Evolutionary conservation across 2,888 invertebrate species (phyloP).

Genomic region (Platynereis dumerilii): DNA sequence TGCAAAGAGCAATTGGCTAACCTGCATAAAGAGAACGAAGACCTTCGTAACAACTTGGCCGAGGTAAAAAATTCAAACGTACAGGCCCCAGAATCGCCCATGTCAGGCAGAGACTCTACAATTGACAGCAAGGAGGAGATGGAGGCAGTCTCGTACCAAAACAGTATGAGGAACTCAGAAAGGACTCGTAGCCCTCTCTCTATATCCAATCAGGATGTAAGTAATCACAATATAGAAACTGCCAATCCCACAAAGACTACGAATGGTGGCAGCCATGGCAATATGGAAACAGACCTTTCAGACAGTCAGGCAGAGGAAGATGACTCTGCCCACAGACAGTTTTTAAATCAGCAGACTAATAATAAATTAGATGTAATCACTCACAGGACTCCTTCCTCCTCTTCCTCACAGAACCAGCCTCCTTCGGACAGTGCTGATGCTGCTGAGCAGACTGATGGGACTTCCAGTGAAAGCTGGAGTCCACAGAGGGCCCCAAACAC

Average conservation of each 20-base stretch:
- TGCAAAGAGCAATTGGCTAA: slow-evolving; percentile 69
- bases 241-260: slow-evolving; percentile 1
- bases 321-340: slow-evolving; percentile 1
- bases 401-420: slow-evolving; percentile 12
- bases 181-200: neutral
- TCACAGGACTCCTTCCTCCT: slow-evolving; percentile 5
- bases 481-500: slow-evolving; percentile 11
- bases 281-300: slow-evolving; percentile 13
- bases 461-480: slow-evolving; percentile 23
- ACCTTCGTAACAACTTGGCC: slow-evolving; percentile 4
- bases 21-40: slow-evolving; percentile 19
- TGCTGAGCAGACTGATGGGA: slow-evolving; percentile 17
- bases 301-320: neutral
- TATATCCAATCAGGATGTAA: neutral
- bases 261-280: neutral
- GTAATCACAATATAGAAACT: neutral
- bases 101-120: neutral
- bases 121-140: neutral
- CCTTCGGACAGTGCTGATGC: neutral
- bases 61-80: neutral
- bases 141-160: neutral
- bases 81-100: neutral
- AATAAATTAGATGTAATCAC: neutral
- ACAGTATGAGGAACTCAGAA: neutral
- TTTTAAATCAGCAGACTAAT: neutral